These are phyloP conservation scores for Temnothorax rugatulus DNA, from an alignment of 2,888 invertebrate species.

Conservation along the genomic window DNA sequence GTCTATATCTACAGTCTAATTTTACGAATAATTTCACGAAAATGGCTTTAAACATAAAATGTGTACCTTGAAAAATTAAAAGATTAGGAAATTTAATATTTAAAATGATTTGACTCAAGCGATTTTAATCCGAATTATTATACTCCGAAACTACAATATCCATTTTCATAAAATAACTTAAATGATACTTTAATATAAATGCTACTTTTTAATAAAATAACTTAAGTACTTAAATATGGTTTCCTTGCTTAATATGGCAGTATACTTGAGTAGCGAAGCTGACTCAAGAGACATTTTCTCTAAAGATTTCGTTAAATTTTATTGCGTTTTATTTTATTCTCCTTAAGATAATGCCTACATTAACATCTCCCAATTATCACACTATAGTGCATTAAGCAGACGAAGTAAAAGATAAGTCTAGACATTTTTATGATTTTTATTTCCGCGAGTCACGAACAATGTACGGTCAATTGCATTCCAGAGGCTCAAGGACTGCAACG, in stretches of 20 bases:
- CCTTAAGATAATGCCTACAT: slow-evolving; percentile 25
- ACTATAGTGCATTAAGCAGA: slow-evolving; percentile 1
- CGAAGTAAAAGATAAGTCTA: slow-evolving; percentile 43
- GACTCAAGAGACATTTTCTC: neutral
- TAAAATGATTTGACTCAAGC: neutral
- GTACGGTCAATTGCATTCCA: slow-evolving; percentile 80
- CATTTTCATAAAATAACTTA: neutral
- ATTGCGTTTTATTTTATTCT: slow-evolving; percentile 41
- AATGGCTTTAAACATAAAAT: neutral
- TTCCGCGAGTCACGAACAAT: slow-evolving; percentile 75
- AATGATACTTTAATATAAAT: neutral
- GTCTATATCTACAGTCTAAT: neutral
- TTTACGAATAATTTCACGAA: neutral
- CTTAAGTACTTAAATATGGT: neutral
- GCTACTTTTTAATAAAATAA: too few relatives aligned
- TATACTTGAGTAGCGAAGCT: neutral
- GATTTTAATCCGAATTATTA: neutral
- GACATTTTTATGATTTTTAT: slow-evolving; percentile 74
- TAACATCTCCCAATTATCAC: neutral
- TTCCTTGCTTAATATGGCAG: neutral
- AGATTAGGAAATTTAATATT: neutral
- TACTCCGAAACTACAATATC: neutral
- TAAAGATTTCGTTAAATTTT: slow-evolving; percentile 39
- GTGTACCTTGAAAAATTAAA: neutral
- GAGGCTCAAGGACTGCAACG: slow-evolving; percentile 79